Base-by-base conservation (phyloP, 2,113 vertebrate genomes). In the Vimba vimba region DNA sequence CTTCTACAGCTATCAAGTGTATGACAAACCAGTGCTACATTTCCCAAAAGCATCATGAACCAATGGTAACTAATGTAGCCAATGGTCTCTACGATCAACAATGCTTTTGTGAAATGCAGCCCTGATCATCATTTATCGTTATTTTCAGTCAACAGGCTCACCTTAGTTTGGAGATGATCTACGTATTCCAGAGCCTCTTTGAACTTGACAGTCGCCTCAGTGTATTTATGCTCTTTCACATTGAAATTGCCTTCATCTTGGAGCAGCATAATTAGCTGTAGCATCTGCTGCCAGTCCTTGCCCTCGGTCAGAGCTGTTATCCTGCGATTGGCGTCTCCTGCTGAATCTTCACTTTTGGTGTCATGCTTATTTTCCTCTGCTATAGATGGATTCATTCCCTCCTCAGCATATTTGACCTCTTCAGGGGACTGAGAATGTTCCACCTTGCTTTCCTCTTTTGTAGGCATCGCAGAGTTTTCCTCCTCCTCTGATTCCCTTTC, bases 261-360 rank as follows among this genome's bases (percentile, higher is more conserved):
- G 68, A 97, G 93, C 69, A 96, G 62, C 0, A 96, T 96, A 88
- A 96, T 93, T 0, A 95, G 93, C 0, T 91, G 90, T 86, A 97
- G 86, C 94, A 97, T 96, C 93, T 97, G 95, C 90, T 97, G 96
- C 87, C 95, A 95, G 92, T 90, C 96, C 92, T 94, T 94, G 45
- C 71, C 92, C 62, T 92, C 88, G 0, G 50, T 62, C 83, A 77
- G 62, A 27, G 12, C 30, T 21, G 83, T 68, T 36, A 60, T 66
- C 2, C 66, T 79, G 21, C 59, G 74, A 85, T 64, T 23, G 47
- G 50, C 64, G 36, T 55, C 68, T 19, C 27, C 60, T 64, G 62
- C 25, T 11, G 71, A 47, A 17, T 77, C 79, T 50, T 85, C 23
- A 30, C 45, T 47, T 2, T 25, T 73, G 43, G 83, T 86, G 47